A percentile compares a stretch with the other conserved stretches of the same genome.
Conservation (phyloP, 2,113 vertebrate species). For the Lamprologus ornatipinnis region DNA sequence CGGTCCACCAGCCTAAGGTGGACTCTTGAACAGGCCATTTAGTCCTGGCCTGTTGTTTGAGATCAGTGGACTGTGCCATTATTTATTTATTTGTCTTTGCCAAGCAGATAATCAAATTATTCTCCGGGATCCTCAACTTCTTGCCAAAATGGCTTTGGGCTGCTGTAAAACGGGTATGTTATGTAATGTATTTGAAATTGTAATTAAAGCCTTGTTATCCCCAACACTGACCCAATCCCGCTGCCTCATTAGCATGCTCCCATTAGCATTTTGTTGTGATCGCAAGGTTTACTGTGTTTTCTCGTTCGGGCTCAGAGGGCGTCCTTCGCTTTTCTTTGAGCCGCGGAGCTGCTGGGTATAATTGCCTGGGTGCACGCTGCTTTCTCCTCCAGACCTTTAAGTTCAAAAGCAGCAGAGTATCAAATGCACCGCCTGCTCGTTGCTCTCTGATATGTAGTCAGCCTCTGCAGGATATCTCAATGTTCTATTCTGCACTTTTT, state of each 20-base stretch:
- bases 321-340: neutral
- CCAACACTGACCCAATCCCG: constrained; percentile 7
- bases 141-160: constrained; percentile 10
- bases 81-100: neutral
- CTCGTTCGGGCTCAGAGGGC: neutral
- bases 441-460: neutral
- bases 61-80: constrained; percentile 20
- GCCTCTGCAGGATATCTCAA: neutral
- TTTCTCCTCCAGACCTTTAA: neutral
- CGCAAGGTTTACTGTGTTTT: neutral
- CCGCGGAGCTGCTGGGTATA: neutral
- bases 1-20: neutral
- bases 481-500: neutral
- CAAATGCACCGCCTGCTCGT: neutral
- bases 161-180: neutral
- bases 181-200: constrained; percentile 35
- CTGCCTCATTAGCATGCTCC: neutral
- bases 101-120: constrained; percentile 38
- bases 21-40: constrained; percentile 20
- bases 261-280: constrained; percentile 23
- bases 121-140: neutral
- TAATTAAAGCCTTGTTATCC: constrained; percentile 36
- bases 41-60: constrained; percentile 21
- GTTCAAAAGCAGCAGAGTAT: neutral
- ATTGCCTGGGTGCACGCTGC: neutral